A percentile compares a stretch with the other conserved stretches of the same genome.
These are phyloP conservation scores for Trochalopteron elliotii DNA, from an alignment of 2,113 vertebrate genomes.

Conservation along the genomic window DNA sequence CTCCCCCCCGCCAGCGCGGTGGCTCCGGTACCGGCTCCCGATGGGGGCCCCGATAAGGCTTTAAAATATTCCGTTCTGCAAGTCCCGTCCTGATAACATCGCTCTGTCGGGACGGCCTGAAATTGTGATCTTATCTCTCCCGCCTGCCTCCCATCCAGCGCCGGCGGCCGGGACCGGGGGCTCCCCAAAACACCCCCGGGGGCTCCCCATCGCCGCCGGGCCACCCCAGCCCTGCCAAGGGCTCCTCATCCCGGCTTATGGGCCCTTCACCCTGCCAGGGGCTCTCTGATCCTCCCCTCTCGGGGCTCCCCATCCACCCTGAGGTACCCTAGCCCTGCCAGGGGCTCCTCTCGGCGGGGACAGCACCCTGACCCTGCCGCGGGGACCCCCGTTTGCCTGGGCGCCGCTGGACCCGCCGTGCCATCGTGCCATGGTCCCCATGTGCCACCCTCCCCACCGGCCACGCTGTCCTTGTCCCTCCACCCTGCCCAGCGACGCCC, in stretches of 20 bases:
- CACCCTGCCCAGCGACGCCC: fast-evolving
- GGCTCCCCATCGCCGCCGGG: background rate
- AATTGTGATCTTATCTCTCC: conserved; percentile 79
- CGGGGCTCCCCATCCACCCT: background rate
- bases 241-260: background rate
- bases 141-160: conserved; percentile 67
- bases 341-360: background rate
- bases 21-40: conserved; percentile 69
- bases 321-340: background rate
- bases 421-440: fast-evolving
- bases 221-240: background rate
- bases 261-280: background rate
- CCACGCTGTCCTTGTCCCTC: background rate
- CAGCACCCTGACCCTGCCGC: background rate
- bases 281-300: no score
- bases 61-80: conserved; percentile 82
- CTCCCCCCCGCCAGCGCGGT: conserved; percentile 45
- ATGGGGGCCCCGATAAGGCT: conserved; percentile 74
- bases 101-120: conserved; percentile 80
- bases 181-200: background rate
- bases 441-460: background rate
- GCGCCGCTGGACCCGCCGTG: background rate
- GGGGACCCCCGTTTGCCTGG: background rate
- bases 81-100: conserved; percentile 81
- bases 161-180: background rate